Evolutionary conservation across 1,140 invertebrate species (phyloP).

Genomic region (Zophobas morio): DNA sequence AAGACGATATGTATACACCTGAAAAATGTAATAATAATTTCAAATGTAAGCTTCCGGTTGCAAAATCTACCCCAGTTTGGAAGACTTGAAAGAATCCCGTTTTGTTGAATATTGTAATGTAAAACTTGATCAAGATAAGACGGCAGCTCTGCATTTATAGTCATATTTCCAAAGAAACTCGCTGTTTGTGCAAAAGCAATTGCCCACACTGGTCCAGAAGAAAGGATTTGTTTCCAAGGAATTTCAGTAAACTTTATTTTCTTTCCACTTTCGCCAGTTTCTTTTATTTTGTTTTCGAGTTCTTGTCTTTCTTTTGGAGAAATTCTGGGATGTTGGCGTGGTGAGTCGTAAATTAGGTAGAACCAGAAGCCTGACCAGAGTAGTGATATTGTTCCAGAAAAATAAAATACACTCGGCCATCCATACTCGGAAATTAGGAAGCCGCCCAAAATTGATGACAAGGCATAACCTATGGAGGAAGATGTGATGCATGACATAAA

Average conservation of each 20-base stretch:
- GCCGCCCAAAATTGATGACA: not conserved
- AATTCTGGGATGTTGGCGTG: slow-evolving; percentile 23
- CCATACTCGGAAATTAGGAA: not conserved
- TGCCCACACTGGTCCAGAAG: slow-evolving; percentile 3
- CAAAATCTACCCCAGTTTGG: slow-evolving; percentile 8
- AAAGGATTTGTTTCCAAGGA: slow-evolving; percentile 3
- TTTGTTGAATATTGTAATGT: slow-evolving; percentile 19
- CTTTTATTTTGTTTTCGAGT: slow-evolving; percentile 1
- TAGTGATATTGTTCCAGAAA: not conserved
- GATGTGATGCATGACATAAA: not conserved
- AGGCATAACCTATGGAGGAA: not conserved
- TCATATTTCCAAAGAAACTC: not conserved
- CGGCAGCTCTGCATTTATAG: slow-evolving; percentile 6
- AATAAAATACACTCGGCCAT: slow-evolving; percentile 30
- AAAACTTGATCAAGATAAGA: slow-evolving; percentile 30
- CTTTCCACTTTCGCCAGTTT: not conserved
- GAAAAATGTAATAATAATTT: not conserved
- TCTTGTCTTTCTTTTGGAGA: slow-evolving; percentile 3
- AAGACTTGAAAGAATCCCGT: not conserved
- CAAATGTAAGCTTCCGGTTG: not conserved
- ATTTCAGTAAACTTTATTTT: slow-evolving; percentile 18
- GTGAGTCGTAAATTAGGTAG: slow-evolving; percentile 23
- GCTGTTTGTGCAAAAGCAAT: slow-evolving; percentile 12
- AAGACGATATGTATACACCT: not conserved
- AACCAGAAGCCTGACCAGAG: slow-evolving; percentile 11